Evolutionary conservation across 2,888 invertebrate species (phyloP), one percentile per base, ranked within the genome.

Genomic region (Hirtodrosophila cameraria): DNA sequence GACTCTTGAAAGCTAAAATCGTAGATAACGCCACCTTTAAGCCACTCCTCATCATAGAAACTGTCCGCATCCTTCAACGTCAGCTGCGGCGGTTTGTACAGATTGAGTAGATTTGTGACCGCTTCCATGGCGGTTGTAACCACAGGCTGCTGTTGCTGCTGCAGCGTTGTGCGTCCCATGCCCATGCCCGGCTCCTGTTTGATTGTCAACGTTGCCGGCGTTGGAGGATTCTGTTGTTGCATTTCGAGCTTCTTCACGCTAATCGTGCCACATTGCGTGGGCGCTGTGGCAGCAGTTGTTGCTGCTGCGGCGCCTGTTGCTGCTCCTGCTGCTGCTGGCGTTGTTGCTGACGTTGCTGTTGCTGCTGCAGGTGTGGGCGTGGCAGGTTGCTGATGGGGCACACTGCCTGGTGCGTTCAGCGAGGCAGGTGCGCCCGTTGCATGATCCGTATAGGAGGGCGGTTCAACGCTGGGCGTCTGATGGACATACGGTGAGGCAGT

Each of bases 1-100:
- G 95, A 95, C 89, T 96, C 94, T 76, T 96, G 93, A 80, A 94
- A 94, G 75, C 96, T 93, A 92, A 97, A 97, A 91, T 98, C 97
- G 91, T 98, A 98, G 13, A 98, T 93, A 92, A 95, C n/a, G n/a
- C 93, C 78, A 96, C 94, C 54, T 94, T n/a, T 93, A 80, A 94
- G 94, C 88, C 95, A 95, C 89, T 97, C 97, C 80, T 96, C 96
- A 18, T 95, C 93, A 50, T 95, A 92, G 80, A 95, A 94, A 60
- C 94, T 94, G 83, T 97, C 96, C 75, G 95, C 94, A 86, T 96
- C 96, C 85, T 94, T 94, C 42, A 94, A 93, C 46, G 94, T 94
- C 83, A 98, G 92, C 68, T 93, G 92, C 30, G 98, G 98, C 87
- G 97, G 93, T 90, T 96, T 95, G 85, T 94, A 91, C 69, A 92